Evolutionary conservation across 1,140 invertebrate genomes (phyloP), one percentile per base, ranked within the genome.

Genomic region (Neodiprion pinetum): DNA sequence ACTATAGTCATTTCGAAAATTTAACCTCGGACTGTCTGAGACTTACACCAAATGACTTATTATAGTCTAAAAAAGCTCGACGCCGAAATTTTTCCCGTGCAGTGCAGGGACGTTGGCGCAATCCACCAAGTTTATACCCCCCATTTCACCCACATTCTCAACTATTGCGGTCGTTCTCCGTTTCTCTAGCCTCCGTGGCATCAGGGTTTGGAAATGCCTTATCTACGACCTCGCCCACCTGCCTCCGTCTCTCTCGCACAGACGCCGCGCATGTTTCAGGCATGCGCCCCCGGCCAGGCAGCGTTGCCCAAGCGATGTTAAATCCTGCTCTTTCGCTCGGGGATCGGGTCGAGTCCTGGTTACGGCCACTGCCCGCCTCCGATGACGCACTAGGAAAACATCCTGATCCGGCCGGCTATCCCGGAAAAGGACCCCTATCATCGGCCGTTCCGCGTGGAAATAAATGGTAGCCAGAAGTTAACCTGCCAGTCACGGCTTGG

Each of bases 161-260:
- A 5, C 28, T 68, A 8, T 17, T 17, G 67, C 10, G 21, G 5
- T 47, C 40, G n/a, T 72, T 53, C n/a, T 66, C 67, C 67, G 48
- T 72, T 72, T 53, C 65, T 72, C 71, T 40, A 40, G 28, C 5
- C 28, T 40, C 2, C 28, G 28, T 65, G 61, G 61, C 17, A 65
- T 14, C 67, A 69, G 67, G 40, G 21, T 69, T 69, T 69, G 67
- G 17, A 23, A 69, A 69, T 69, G 21, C 67, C 21, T 47, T 47
- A 17, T 21, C 67, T 21, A 12, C 40, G 40, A 47, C 67, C 67
- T 69, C 67, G 67, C 67, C 67, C 67, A 69, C 67, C 67, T 69
- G 67, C 10, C 23, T 69, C 67, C 67, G 21, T 69, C 67, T 69
- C 17, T 21, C 21, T 69, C 53, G 11, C 53, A 61, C 53, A 17